These are phyloP conservation scores for Thereuonema tuberculata DNA, from an alignment of 1,140 invertebrate genomes.

Conservation along the genomic window DNA sequence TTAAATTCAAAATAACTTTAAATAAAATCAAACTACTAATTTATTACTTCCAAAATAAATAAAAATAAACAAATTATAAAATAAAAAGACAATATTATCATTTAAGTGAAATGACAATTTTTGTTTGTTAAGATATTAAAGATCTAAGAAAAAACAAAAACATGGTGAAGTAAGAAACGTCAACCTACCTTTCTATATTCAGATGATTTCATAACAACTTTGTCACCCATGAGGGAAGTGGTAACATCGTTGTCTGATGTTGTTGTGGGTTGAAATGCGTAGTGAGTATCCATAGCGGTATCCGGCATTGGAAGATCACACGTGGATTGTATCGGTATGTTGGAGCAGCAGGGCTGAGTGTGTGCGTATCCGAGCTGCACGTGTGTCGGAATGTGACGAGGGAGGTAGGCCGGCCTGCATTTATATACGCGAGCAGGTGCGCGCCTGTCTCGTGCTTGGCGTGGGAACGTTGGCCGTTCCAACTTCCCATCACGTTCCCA, in stretches of 20 bases:
- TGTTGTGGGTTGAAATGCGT: too few species aligned
- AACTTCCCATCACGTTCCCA: slow-evolving; percentile 5
- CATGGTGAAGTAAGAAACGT: background rate
- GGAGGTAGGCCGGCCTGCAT: background rate
- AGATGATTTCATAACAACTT: slow-evolving; percentile 4
- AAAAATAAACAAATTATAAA: background rate
- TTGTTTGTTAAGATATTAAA: background rate
- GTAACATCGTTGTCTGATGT: too few species aligned
- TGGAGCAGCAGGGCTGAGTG: background rate
- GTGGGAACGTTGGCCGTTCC: background rate
- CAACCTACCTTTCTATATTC: slow-evolving; percentile 14
- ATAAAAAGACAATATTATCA: background rate
- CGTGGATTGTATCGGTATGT: background rate
- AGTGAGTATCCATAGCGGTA: background rate
- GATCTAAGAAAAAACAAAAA: background rate
- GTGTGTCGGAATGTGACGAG: background rate
- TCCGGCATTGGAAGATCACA: background rate
- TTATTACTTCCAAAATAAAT: background rate
- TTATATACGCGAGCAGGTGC: slow-evolving; percentile 9
- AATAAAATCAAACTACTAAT: background rate
- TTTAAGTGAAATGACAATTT: background rate
- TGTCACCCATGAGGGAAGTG: slow-evolving; percentile 1
- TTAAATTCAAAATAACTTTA: background rate
- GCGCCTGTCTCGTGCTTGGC: slow-evolving; percentile 9
- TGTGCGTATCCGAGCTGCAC: background rate